Percentiles rank a stretch among this genome's conserved stretches.
Evolutionary conservation across 2,113 vertebrate genomes (phyloP).

Genomic region (Globicephala melas): DNA sequence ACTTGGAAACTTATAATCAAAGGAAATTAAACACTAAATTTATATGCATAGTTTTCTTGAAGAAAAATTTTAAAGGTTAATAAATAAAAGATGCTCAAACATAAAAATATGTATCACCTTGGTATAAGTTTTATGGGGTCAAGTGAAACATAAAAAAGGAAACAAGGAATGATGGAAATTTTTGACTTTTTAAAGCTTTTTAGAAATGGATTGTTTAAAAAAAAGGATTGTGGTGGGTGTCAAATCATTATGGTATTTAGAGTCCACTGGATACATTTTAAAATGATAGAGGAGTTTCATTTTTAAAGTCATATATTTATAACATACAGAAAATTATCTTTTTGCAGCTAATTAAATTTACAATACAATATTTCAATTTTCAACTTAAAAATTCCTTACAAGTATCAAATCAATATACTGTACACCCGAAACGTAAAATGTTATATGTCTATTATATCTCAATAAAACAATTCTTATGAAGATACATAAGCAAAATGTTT

Average conservation of each 20-base stretch:
- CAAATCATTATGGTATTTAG: background rate
- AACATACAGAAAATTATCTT: background rate
- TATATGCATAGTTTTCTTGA: background rate
- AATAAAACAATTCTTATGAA: background rate
- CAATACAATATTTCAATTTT: background rate
- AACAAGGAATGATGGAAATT: background rate
- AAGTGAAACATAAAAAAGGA: background rate
- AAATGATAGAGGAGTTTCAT: background rate
- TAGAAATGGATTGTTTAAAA: background rate
- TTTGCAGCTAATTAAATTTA: constrained; percentile 17
- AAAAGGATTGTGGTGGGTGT: background rate
- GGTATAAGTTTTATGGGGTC: background rate
- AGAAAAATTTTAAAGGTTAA: background rate
- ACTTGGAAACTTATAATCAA: background rate
- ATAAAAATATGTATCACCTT: background rate
- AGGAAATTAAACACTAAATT: background rate
- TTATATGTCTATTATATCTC: background rate
- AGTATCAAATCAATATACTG: background rate
- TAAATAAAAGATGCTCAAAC: background rate
- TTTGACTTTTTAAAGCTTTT: background rate
- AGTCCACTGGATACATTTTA: background rate
- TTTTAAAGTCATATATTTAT: background rate
- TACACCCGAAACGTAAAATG: background rate
- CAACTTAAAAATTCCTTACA: background rate
- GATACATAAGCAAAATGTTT: background rate